phyloP scores from a whole-genome alignment of 2,888 invertebrate species.

The Ochropleura leucogaster region DNA sequence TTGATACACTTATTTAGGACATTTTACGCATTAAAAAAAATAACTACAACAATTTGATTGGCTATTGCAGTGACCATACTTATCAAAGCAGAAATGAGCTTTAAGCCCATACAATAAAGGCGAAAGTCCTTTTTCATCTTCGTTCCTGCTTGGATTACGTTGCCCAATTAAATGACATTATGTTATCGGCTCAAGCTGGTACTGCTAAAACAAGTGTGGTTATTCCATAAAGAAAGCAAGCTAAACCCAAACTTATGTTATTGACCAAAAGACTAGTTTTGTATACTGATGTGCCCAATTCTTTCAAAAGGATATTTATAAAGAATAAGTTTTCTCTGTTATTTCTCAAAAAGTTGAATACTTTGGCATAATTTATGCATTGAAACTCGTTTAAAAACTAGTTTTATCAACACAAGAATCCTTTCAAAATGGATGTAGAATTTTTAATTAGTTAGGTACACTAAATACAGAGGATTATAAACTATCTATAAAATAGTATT shows the following conservation, averaged over 20 bases:
- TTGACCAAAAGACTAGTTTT: background rate
- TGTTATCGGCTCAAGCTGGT: too few species aligned
- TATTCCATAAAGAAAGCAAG: background rate
- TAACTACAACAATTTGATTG: background rate
- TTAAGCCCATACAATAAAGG: background rate
- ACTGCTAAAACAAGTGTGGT: background rate
- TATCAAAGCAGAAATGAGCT: background rate
- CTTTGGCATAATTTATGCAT: conserved; percentile 25
- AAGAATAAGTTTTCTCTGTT: background rate
- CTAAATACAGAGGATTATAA: conserved; percentile 32
- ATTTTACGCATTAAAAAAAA: background rate
- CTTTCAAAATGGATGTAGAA: conserved; percentile 40
- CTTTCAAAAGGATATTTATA: conserved; percentile 43
- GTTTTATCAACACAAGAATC: conserved; percentile 43
- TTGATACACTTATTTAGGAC: background rate
- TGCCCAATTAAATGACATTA: background rate
- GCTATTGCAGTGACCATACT: background rate
- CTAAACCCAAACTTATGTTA: background rate
- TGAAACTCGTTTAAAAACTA: conserved; percentile 40
- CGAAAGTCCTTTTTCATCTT: background rate
- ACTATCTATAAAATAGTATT: conserved; percentile 10
- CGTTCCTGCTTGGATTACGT: background rate
- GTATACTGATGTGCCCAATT: background rate
- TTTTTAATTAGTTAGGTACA: conserved; percentile 21
- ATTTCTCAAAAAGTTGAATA: conserved; percentile 5